Conservation (phyloP, 2,888 invertebrate genomes). For the Mesopsocus fuscifrons region DNA sequence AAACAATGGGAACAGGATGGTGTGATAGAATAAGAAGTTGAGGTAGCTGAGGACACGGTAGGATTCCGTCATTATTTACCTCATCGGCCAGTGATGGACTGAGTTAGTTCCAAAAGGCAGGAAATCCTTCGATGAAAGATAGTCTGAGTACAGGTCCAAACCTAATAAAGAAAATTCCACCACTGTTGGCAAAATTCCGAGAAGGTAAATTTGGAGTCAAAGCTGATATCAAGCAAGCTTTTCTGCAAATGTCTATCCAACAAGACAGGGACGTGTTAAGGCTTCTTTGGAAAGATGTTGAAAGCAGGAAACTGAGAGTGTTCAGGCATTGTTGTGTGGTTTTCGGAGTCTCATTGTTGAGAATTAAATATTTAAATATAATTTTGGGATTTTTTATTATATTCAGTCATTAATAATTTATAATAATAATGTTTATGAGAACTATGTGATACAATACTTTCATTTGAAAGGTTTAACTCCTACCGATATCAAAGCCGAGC, state of each 20-base stretch:
- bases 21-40: background rate
- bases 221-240: conserved; percentile 18
- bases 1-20: background rate
- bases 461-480: no score
- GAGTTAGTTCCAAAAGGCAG: conserved; percentile 12
- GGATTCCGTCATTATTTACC: conserved; percentile 13
- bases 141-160: conserved; percentile 17
- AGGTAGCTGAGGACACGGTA: no score
- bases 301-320: background rate
- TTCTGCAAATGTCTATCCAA: conserved; percentile 19
- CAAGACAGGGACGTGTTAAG: conserved; percentile 18
- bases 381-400: no score
- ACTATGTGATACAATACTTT: no score
- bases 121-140: conserved; percentile 15
- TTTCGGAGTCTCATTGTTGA: no score
- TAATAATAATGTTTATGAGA: no score
- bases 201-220: background rate
- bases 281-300: conserved; percentile 16
- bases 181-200: background rate
- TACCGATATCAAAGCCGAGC: no score
- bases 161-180: conserved; percentile 5
- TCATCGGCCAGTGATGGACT: conserved; percentile 15
- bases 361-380: no score
- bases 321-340: no score
- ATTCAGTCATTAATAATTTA: no score